phyloP scores from a whole-genome alignment of 2,797 vertebrate species.

The Enteromius paludinosus region DNA sequence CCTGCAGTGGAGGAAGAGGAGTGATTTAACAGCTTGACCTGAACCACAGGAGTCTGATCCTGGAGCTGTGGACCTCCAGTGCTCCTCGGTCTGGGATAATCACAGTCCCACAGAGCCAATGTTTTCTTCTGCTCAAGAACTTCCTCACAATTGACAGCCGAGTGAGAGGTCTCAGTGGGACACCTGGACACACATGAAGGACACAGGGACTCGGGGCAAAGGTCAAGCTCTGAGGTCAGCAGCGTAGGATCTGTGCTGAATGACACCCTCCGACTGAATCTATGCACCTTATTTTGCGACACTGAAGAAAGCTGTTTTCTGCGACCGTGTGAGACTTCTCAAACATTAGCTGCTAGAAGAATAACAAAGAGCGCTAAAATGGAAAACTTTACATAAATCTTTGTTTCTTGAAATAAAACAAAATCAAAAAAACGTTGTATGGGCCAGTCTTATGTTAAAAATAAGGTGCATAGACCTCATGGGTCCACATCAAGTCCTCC shows the following conservation, averaged over 20 bases:
- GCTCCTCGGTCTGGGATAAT: conserved; percentile 17
- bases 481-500: not conserved
- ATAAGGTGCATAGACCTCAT: not conserved
- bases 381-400: not conserved
- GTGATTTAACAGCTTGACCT: conserved; percentile 42
- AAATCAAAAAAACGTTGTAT: not conserved
- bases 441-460: not conserved
- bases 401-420: not conserved
- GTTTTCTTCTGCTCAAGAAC: not conserved
- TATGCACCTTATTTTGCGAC: not conserved
- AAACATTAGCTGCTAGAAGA: not conserved
- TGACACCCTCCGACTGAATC: not conserved
- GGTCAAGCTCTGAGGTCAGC: conserved; percentile 56
- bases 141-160: conserved; percentile 4
- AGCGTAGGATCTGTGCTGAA: not conserved
- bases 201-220: conserved; percentile 53
- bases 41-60: conserved; percentile 48
- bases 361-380: not conserved
- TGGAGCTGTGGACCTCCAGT: conserved; percentile 4
- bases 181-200: conserved; percentile 51
- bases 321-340: not conserved
- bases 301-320: not conserved
- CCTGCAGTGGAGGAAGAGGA: conserved; percentile 17
- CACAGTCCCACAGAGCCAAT: conserved; percentile 18
- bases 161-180: conserved; percentile 15